Conservation (phyloP, 2,888 invertebrate species). For the Colletes collaris region DNA sequence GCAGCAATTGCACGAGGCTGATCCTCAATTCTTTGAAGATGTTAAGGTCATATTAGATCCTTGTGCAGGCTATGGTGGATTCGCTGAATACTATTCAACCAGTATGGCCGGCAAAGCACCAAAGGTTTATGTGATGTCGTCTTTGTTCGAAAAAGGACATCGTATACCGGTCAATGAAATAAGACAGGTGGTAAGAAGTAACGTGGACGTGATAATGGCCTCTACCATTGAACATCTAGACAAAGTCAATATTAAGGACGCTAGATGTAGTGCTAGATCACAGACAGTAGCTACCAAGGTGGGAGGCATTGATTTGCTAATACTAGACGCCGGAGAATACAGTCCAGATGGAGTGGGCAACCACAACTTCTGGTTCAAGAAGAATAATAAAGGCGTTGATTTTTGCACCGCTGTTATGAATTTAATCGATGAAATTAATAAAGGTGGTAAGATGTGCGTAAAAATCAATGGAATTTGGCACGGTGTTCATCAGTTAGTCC, state of each 20-base stretch:
- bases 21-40: too few species aligned
- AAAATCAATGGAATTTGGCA: conserved; percentile 15
- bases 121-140: too few species aligned
- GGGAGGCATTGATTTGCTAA: neutral
- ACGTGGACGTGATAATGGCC: neutral
- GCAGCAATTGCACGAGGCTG: too few species aligned
- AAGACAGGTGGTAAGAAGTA: neutral
- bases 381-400: neutral
- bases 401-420: neutral
- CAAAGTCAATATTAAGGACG: neutral
- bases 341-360: neutral
- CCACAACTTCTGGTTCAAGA: conserved; percentile 3
- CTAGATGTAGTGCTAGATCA: neutral
- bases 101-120: too few species aligned
- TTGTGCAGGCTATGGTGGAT: too few species aligned
- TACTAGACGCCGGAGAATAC: neutral
- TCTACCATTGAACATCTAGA: neutral
- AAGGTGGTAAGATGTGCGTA: neutral
- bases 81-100: too few species aligned
- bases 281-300: neutral
- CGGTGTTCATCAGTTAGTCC: neutral
- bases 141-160: too few species aligned
- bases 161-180: too few species aligned
- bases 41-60: too few species aligned
- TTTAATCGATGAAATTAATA: neutral